These are phyloP conservation scores for Caenorhabditis uteleia DNA, from an alignment of 2,888 invertebrate genomes.

Conservation along the genomic window DNA sequence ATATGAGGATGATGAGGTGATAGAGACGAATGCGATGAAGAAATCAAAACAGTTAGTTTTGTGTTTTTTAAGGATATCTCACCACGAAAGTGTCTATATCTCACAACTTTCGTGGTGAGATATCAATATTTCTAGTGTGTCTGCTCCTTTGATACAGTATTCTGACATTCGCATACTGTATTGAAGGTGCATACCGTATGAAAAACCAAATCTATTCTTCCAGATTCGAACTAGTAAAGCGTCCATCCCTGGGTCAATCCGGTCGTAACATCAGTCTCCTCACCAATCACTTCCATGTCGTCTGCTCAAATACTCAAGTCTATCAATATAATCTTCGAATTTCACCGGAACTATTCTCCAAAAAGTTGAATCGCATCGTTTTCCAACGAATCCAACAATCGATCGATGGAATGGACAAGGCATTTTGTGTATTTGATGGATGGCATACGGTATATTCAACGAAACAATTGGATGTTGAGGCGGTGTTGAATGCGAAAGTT, in stretches of 20 bases:
- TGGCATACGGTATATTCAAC: conserved; percentile 15
- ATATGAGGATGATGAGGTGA: too few relatives aligned
- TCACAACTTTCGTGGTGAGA: too few relatives aligned
- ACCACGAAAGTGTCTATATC: too few relatives aligned
- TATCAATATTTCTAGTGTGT: too few relatives aligned
- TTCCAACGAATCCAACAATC: conserved; percentile 2
- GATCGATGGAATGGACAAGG: background rate
- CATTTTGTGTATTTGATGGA: conserved; percentile 19
- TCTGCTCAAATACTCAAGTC: conserved; percentile 4
- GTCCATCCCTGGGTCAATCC: background rate
- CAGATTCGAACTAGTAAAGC: too few relatives aligned
- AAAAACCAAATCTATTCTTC: too few relatives aligned
- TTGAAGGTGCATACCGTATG: too few relatives aligned
- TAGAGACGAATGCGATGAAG: too few relatives aligned
- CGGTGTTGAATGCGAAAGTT: background rate
- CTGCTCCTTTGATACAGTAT: too few relatives aligned
- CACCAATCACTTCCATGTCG: conserved; percentile 26
- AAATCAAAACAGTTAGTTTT: too few relatives aligned
- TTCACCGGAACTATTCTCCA: conserved; percentile 17
- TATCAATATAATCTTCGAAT: conserved; percentile 16
- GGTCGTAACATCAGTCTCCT: background rate
- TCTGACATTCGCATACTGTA: too few relatives aligned
- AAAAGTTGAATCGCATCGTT: conserved; percentile 21
- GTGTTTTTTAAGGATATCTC: too few relatives aligned
- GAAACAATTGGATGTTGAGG: background rate